These are phyloP conservation scores for Oeneis ivallda DNA, from an alignment of 2,888 invertebrate genomes.

Conservation along the genomic window DNA sequence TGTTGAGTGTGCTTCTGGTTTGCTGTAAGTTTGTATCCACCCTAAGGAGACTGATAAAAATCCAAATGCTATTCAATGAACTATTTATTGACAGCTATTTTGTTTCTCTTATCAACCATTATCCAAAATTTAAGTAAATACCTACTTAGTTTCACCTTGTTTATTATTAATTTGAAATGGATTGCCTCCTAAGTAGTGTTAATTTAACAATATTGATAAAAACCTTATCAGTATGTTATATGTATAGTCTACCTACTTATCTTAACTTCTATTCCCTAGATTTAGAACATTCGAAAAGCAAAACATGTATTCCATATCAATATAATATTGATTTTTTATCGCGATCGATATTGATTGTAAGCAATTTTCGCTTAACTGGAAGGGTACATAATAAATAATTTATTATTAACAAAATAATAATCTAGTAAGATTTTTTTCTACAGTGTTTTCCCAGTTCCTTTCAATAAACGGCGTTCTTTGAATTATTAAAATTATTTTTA, in stretches of 20 bases:
- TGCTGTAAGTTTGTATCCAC: neutral
- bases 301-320: neutral
- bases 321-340: neutral
- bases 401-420: neutral
- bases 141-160: constrained; percentile 6
- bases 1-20: neutral
- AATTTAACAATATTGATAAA: constrained; percentile 12
- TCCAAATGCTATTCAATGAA: neutral
- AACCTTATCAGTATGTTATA: neutral
- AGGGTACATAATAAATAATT: neutral
- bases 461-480: no score
- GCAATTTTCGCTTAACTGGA: constrained; percentile 1
- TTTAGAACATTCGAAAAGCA: neutral
- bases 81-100: neutral
- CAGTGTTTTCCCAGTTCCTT: no score
- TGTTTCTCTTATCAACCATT: neutral
- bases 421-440: no score
- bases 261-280: neutral
- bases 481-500: no score
- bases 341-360: constrained; percentile 2
- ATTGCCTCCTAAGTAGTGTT: constrained; percentile 18
- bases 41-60: neutral
- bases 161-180: constrained; percentile 7
- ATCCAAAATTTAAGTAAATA: constrained; percentile 1
- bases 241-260: no score